phyloP scores from a whole-genome alignment of 2,113 vertebrate genomes.

The Setophaga coronata region DNA sequence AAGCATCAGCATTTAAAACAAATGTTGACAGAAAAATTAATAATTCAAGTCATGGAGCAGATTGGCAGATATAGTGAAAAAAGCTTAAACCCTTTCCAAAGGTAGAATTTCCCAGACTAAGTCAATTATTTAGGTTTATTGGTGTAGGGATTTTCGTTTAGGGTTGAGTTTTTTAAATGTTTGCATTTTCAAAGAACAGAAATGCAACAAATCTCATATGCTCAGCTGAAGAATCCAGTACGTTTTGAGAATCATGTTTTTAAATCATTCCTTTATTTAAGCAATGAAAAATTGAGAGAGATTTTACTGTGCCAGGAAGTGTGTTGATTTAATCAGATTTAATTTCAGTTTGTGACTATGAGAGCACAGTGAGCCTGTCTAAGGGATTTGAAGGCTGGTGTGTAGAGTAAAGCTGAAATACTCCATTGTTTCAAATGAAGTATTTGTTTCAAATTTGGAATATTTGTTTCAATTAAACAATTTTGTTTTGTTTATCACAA shows the following conservation, averaged over 20 bases:
- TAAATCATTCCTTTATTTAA: neutral
- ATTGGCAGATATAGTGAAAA: neutral
- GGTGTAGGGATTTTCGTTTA: neutral
- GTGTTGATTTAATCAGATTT: neutral
- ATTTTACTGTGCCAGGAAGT: neutral
- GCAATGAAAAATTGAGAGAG: neutral
- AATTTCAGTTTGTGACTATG: neutral
- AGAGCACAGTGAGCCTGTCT: neutral
- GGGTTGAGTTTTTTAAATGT: neutral
- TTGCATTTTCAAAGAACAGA: neutral
- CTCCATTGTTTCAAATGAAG: neutral
- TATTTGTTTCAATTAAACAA: too few relatives aligned
- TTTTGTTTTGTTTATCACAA: neutral
- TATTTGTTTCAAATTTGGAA: neutral
- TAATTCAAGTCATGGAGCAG: neutral
- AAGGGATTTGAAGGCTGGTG: neutral
- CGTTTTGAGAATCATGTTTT: neutral
- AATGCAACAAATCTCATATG: neutral
- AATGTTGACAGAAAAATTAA: neutral
- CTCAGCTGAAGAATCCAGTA: rapidly evolving
- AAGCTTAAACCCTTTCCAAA: neutral
- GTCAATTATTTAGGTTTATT: neutral
- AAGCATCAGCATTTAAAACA: neutral
- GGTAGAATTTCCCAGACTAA: neutral
- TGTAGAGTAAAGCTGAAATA: neutral